Evolutionary conservation across 1,140 invertebrate genomes (phyloP).

Genomic region (Coptotermes formosanus): DNA sequence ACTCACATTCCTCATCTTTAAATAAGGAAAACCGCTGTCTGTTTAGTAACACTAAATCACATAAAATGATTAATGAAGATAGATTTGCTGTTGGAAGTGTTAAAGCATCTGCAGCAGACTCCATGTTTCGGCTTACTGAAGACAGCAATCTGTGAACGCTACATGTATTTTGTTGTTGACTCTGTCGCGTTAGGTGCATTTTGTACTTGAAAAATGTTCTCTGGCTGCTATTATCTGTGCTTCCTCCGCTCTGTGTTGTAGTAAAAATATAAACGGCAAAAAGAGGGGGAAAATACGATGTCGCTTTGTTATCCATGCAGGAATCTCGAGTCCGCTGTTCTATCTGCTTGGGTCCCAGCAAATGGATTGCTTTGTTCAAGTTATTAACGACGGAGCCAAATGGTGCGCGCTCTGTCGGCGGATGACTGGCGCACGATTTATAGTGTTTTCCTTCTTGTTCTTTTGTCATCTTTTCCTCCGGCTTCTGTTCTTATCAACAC

Average conservation of each 20-base stretch:
- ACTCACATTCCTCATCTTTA: too few relatives aligned
- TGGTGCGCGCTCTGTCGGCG: neutral
- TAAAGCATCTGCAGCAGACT: neutral
- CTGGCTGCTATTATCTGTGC: neutral
- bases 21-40: too few relatives aligned
- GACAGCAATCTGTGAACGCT: neutral
- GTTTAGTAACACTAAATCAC: too few relatives aligned
- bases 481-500: neutral
- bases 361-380: neutral
- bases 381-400: constrained; percentile 1
- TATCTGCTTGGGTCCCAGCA: neutral
- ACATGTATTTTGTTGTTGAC: neutral
- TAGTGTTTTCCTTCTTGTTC: neutral
- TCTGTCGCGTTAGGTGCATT: neutral
- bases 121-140: neutral
- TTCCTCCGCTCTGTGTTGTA: neutral
- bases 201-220: constrained; percentile 13
- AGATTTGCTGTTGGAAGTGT: too few relatives aligned
- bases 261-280: neutral
- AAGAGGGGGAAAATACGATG: neutral
- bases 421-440: neutral
- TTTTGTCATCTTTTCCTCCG: neutral
- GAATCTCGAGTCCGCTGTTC: neutral
- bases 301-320: constrained; percentile 3
- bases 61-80: too few relatives aligned